Evolutionary conservation across 2,888 invertebrate genomes (phyloP).

Genomic region (Mesoligia furuncula): DNA sequence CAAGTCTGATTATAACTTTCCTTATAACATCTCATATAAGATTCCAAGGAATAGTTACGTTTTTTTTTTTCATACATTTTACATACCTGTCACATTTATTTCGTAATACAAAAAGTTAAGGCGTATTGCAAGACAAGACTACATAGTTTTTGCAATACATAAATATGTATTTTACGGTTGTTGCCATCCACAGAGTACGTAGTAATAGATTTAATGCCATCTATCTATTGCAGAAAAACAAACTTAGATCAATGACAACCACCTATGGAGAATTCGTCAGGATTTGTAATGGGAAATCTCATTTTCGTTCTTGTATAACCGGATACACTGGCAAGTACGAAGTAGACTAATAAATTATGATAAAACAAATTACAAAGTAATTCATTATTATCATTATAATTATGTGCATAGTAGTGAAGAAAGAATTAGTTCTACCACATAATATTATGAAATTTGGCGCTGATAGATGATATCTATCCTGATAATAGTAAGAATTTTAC

Average conservation of each 20-base stretch:
- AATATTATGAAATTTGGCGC: not conserved
- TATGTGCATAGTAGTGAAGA: not conserved
- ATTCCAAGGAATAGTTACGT: constrained; percentile 34
- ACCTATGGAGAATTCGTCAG: constrained; percentile 4
- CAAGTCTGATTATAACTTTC: constrained; percentile 58
- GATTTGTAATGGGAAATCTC: constrained; percentile 22
- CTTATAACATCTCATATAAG: constrained; percentile 47
- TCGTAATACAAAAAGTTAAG: constrained; percentile 47
- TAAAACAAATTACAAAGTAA: not conserved
- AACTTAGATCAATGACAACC: constrained; percentile 41
- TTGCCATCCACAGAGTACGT: constrained; percentile 1
- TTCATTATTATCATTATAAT: not conserved
- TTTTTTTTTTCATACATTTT: constrained; percentile 49
- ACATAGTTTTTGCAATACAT: constrained; percentile 48
- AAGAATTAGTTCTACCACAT: no score
- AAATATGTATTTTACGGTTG: constrained; percentile 47
- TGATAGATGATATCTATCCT: not conserved
- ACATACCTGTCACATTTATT: constrained; percentile 52
- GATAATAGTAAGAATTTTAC: not conserved
- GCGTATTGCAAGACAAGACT: constrained; percentile 36
- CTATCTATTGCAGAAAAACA: constrained; percentile 28
- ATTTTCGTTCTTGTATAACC: constrained; percentile 12
- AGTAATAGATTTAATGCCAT: constrained; percentile 22
- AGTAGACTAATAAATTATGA: constrained; percentile 1
- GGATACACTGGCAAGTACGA: not conserved